Evolutionary conservation across 2,113 vertebrate genomes (phyloP), one percentile per base, ranked within the genome.

Genomic region (Calyptomena viridis): DNA sequence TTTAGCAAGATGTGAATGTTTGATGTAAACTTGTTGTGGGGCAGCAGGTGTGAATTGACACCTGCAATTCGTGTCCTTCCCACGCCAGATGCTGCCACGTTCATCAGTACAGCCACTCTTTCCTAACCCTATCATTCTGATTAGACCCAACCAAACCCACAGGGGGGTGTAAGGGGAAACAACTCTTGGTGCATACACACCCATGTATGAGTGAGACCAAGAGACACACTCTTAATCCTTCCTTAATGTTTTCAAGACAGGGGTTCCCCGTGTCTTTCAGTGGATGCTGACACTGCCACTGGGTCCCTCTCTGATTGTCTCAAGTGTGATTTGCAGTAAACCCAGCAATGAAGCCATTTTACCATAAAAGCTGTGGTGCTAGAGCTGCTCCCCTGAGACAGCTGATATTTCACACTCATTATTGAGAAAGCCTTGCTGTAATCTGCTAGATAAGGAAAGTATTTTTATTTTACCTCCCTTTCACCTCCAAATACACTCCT

Each of bases 391-490:
- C 33, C 30, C 18, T 1, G 4, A n/a, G 53, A 16, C 44, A 79
- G 46, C 30, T 69, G 44, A 42, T 6, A 22, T 82, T 87, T 64
- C 40, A 37, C 37, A 33, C 14, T 87, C 37, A 49, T 18, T 89
- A 5, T 31, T 23, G 84, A 87, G 53, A 94, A 89, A 76, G n/a
- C 14, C 50, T 80, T 87, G 79, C 93, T 94, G 69, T 90, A 80
- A 63, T 87, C 85, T 72, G 62, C 74, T 96, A 88, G 93, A 94
- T 95, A 93, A 90, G 90, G 82, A 67, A 95, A 89, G 33, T 58
- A 53, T 92, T 96, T 94, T 86, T 87, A 69, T 93, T 93, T 95
- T 35, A 89, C 58, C 63, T 90, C 58, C 9, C 62, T 91, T 90
- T 71, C 40, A 42, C 42, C 16, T 83, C 44, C 0, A 1, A 39